Base-by-base conservation (phyloP, 2,113 vertebrate genomes). In the Illadopsis cleaveri region DNA sequence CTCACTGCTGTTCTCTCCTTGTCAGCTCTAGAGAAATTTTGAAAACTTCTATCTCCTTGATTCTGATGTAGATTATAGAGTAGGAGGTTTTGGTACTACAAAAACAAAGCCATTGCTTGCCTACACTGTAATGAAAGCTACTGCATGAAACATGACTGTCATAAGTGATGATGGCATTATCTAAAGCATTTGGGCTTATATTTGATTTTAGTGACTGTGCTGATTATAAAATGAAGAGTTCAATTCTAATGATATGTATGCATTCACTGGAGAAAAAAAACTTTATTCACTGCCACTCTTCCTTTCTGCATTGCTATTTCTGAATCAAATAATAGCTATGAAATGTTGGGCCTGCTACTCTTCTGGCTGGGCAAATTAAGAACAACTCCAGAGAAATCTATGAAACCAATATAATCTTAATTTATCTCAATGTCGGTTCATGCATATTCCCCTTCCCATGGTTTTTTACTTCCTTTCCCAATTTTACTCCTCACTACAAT, bases 81-180 rank as follows among this genome's bases (percentile, higher is more conserved):
- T 96, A 78, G 96, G 96, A 95, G 81, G 83, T 75, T 94, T 95
- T 86, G 71, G 51, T 85, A 65, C 64, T 47, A 58, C 58, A 92
- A 91, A 97, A 95, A 78, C 89, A 84, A 90, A 95, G 73, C 70
- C 81, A 72, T 38, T 93, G 92, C 83, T 93, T 96, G 90, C 94
- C 93, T 95, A 87, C 86, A 57, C 45, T 83, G 5, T 89, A 93
- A 60, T 91, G 86, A 94, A 95, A 95, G 51, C 62, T 75, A 40
- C 60, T 92, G 48, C 65, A 65, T 89, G 91, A 97, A 96, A 88
- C 60, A 87, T 65, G 80, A 84, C 86, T 95, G 64, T 94, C 84
- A n/a, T 81, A 90, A 93, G 40, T 56, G 60, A 78, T 85, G 88
- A 89, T 54, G 69, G n/a, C 25, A 89, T 90, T 95, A 94, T 76